phyloP scores from a whole-genome alignment of 2,797 vertebrate genomes.

The Hydrophis major region DNA sequence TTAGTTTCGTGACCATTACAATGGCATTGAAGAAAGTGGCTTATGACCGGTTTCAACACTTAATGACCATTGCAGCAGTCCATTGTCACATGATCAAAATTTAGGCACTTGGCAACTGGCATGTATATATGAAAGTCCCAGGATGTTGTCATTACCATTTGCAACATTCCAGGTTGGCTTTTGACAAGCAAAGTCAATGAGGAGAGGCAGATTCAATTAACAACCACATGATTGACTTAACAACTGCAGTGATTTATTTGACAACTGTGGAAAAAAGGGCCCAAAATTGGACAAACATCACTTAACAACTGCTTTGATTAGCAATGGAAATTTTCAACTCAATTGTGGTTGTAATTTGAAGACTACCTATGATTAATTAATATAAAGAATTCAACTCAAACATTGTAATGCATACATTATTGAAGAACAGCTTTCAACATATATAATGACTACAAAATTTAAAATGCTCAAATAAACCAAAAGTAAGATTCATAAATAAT shows the following conservation, averaged over 20 bases:
- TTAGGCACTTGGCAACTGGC: not conserved
- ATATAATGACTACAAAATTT: not conserved
- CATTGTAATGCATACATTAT: not conserved
- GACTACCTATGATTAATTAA: not conserved
- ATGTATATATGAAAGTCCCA: not conserved
- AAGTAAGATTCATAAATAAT: not conserved
- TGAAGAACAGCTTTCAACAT: not conserved
- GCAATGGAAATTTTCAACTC: not conserved
- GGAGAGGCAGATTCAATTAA: not conserved
- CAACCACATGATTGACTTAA: not conserved
- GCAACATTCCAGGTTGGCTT: not conserved
- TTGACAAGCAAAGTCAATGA: not conserved
- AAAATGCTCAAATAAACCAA: not conserved
- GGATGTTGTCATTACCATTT: not conserved
- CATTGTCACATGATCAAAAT: not conserved
- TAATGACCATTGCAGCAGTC: not conserved
- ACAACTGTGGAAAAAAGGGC: not conserved
- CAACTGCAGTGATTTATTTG: not conserved
- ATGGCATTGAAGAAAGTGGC: not conserved
- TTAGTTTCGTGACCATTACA: not conserved
- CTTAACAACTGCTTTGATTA: not conserved
- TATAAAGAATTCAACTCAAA: not conserved
- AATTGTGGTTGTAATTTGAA: not conserved
- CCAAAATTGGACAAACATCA: not conserved
- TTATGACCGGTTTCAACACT: not conserved